Conservation (phyloP, 2,888 invertebrate genomes). For the Coremacera marginata region DNA sequence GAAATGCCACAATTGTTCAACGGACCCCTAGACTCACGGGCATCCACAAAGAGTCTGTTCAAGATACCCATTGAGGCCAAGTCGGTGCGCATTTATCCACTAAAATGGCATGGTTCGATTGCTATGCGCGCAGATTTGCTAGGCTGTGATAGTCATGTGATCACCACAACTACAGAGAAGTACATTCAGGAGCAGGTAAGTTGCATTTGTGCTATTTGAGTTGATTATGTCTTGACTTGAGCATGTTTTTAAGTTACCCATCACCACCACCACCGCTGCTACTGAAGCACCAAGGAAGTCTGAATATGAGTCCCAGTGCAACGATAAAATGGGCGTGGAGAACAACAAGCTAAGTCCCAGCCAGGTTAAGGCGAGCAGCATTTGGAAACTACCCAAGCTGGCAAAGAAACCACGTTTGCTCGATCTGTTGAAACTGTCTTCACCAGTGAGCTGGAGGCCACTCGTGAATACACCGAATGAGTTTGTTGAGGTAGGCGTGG, state of each 20-base stretch:
- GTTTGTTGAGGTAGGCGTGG: conserved; percentile 74
- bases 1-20: conserved; percentile 77
- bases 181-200: conserved; percentile 7
- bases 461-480: conserved; percentile 77
- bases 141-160: conserved; percentile 73
- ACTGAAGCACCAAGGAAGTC: conserved; percentile 7
- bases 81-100: conserved; percentile 78
- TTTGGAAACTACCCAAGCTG: conserved; percentile 58
- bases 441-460: conserved; percentile 76
- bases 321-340: conserved; percentile 80
- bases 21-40: conserved; percentile 76
- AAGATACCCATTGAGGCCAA: conserved; percentile 81
- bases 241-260: background rate
- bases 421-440: conserved; percentile 65
- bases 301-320: conserved; percentile 70
- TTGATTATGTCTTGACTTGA: background rate
- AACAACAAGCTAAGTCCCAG: conserved; percentile 74
- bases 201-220: background rate
- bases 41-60: conserved; percentile 76
- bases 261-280: background rate
- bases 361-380: conserved; percentile 72
- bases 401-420: conserved; percentile 57
- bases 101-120: conserved; percentile 80
- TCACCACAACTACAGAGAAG: conserved; percentile 41
- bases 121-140: conserved; percentile 80